A percentile compares a stretch with the other conserved stretches of the same genome.
Conservation (phyloP, 2,113 vertebrate genomes). For the Equus przewalskii region DNA sequence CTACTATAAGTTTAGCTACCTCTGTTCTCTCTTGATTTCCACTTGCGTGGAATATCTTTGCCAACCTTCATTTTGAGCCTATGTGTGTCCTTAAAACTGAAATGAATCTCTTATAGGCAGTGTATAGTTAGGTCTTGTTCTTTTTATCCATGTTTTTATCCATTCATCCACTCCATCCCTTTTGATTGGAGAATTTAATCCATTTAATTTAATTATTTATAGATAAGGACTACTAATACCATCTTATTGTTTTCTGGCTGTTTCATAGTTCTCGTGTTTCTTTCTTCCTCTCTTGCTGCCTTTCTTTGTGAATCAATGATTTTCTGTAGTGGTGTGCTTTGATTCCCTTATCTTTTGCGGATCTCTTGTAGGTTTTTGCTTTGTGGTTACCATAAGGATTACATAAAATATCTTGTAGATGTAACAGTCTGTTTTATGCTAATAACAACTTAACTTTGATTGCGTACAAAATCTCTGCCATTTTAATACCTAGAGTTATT, state of each 20-base stretch:
- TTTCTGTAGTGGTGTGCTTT: not conserved
- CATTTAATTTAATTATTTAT: conserved; percentile 3
- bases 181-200: not conserved
- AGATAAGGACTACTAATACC: not conserved
- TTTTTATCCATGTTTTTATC: not conserved
- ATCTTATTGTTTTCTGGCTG: not conserved
- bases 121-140: not conserved
- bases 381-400: not conserved
- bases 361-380: not conserved
- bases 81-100: not conserved
- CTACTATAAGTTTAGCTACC: not conserved
- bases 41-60: not conserved
- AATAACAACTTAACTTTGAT: not conserved
- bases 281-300: not conserved
- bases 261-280: not conserved
- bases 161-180: not conserved
- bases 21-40: not conserved
- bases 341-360: not conserved
- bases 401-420: not conserved
- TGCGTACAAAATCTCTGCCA: not conserved
- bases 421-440: not conserved
- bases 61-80: not conserved
- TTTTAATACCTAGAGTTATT: not conserved
- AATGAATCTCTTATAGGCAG: not conserved
- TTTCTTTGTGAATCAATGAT: not conserved